Evolutionary conservation across 2,113 vertebrate genomes (phyloP), one percentile per base, ranked within the genome.

Genomic region (Misgurnus anguillicaudatus): DNA sequence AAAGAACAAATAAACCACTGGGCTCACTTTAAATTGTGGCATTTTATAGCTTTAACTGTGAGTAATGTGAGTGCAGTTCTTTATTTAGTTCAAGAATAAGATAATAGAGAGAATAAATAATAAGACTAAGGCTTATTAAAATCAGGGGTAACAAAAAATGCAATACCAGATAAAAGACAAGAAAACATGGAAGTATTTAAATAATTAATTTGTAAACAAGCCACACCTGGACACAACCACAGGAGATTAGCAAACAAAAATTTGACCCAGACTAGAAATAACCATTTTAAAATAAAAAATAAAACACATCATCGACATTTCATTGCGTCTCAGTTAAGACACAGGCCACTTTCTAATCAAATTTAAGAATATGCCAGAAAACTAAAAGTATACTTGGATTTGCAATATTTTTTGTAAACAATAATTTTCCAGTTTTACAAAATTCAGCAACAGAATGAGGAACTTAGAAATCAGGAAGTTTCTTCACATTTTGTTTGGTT

Each of bases 381-480:
- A 57, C n/a, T 39, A 17, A 14, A 70, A n/a, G 31, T 39, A 55
- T 19, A 19, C 39, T 45, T 17, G n/a, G 8, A 1, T 71, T 16
- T 19, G 11, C 5, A 70, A 48, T 24, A 39, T 31, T 71, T 39
- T 38, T 36, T 71, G 36, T 71, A 3, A 72, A 58, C 31, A 42
- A 4, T 21, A 0, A 41, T 72, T 36, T 42, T 42, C 5, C 70
- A 42, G 19, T 72, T 57, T 57, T 24, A 42, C 16, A 39, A 71
- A 55, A 71, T 0, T 17, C 10, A 58, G 53, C 53, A 72, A 42
- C 19, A 14, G 10, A 58, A 72, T 60, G 53, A 60, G 53, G 70
- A 72, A 71, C 36, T 36, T 1, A 21, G n/a, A 72, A 72, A 16
- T 70, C 55, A 38, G 13, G 2, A n/a, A 58, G 51, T 58, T 72